Conservation (phyloP, 2,797 vertebrate genomes). For the Catostomus latipinnis region DNA sequence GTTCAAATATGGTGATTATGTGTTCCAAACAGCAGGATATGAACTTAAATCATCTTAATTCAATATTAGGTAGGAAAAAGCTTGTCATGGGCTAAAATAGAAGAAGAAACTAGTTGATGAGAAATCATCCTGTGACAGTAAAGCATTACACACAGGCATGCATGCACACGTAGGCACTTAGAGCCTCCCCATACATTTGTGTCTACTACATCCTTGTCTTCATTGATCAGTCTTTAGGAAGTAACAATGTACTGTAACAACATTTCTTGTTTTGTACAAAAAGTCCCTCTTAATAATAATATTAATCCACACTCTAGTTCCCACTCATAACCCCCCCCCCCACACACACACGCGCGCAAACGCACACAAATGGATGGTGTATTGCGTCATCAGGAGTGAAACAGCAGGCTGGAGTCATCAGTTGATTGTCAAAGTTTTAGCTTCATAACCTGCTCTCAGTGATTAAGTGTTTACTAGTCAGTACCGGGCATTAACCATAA, state of each 20-base stretch:
- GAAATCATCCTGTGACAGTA: background rate
- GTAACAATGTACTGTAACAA: no score
- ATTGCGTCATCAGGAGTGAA: slow-evolving; percentile 39
- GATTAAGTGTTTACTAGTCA: slow-evolving; percentile 47
- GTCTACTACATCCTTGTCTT: no score
- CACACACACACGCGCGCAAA: no score
- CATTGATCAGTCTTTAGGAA: no score
- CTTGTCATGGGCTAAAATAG: slow-evolving; percentile 23
- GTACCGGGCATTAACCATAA: slow-evolving; percentile 39
- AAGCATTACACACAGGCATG: background rate
- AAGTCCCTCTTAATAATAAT: no score
- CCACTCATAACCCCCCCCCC: background rate
- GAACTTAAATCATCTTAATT: slow-evolving; percentile 46
- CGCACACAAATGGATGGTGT: slow-evolving; percentile 22
- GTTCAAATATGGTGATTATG: slow-evolving; percentile 26
- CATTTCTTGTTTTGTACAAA: no score
- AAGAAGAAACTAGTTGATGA: background rate
- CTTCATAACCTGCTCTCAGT: slow-evolving; percentile 13
- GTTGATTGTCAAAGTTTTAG: slow-evolving; percentile 39
- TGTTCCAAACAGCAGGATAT: slow-evolving; percentile 53
- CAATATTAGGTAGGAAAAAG: slow-evolving; percentile 42
- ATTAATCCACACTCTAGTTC: background rate
- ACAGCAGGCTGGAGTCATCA: background rate
- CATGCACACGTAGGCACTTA: no score
- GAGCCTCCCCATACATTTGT: background rate